A percentile compares a stretch with the other conserved stretches of the same genome.
Conservation (phyloP, 2,797 vertebrate genomes). For the Acanthornis magna region DNA sequence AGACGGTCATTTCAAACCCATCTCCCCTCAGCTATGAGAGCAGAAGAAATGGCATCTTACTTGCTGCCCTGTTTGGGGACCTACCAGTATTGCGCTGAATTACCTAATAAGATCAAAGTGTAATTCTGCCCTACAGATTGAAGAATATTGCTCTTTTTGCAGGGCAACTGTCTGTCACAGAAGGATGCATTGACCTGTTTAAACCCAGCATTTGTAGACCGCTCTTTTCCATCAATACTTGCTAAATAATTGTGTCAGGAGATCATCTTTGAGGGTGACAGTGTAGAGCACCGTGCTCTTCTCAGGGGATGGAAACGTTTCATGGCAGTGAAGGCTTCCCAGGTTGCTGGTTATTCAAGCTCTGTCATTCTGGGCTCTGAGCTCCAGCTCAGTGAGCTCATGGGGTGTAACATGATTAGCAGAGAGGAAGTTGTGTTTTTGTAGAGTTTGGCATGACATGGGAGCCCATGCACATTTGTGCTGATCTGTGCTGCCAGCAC, state of each 20-base stretch:
- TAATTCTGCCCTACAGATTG: not conserved
- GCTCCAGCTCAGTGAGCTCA: not conserved
- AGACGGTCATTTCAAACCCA: not conserved
- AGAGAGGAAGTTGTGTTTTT: not conserved
- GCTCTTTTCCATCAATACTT: not conserved
- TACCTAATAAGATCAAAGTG: not conserved
- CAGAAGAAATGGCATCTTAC: not conserved
- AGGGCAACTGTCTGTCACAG: not conserved
- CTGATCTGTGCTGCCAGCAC: not conserved
- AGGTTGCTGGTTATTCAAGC: not conserved
- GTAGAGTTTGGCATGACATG: not conserved
- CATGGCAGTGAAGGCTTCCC: not conserved
- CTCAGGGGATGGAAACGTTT: not conserved
- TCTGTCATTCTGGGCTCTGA: not conserved
- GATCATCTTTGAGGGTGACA: not conserved
- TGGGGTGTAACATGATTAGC: not conserved
- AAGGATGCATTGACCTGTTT: not conserved
- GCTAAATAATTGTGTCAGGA: not conserved
- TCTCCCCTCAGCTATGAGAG: not conserved
- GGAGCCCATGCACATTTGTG: fast-evolving
- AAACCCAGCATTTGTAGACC: not conserved
- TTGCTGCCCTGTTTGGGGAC: not conserved
- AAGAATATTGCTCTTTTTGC: not conserved
- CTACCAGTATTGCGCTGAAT: not conserved
- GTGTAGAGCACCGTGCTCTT: fast-evolving